Percentiles rank a stretch among this genome's conserved stretches.
phyloP scores from a whole-genome alignment of 2,113 vertebrate genomes.

The Microtus montanus region DNA sequence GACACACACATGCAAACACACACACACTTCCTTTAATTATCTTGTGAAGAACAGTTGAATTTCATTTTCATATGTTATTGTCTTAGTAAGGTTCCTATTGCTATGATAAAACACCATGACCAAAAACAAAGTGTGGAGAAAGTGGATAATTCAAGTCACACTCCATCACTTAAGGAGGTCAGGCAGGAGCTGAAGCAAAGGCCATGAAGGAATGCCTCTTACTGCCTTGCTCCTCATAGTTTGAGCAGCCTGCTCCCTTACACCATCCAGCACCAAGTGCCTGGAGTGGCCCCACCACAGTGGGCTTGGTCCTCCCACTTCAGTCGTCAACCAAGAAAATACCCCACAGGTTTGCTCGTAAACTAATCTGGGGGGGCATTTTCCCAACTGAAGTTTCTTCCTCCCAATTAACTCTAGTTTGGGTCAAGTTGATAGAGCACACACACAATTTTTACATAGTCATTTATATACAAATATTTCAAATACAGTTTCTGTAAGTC shows the following conservation, averaged over 20 bases:
- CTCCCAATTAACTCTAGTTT: not conserved
- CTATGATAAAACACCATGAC: not conserved
- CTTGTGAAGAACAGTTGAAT: not conserved
- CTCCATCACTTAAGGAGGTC: not conserved
- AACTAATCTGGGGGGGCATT: not conserved
- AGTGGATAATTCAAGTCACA: not conserved
- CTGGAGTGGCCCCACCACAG: not conserved
- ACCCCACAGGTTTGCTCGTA: not conserved
- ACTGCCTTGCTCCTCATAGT: not conserved
- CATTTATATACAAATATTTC: slow-evolving; percentile 13
- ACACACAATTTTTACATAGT: not conserved
- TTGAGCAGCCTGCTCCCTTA: not conserved
- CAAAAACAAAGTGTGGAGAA: not conserved
- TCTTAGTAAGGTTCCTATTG: not conserved
- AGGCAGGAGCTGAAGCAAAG: not conserved
- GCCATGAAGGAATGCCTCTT: not conserved
- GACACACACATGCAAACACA: not conserved
- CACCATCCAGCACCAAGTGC: not conserved
- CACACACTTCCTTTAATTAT: not conserved
- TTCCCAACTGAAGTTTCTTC: not conserved
- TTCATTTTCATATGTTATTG: not conserved
- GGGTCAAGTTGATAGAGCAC: not conserved
- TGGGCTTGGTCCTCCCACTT: not conserved
- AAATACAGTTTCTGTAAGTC: not conserved
- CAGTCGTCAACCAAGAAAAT: not conserved